phyloP scores from a whole-genome alignment of 2,113 vertebrate genomes.

The Arothron firmamentum region DNA sequence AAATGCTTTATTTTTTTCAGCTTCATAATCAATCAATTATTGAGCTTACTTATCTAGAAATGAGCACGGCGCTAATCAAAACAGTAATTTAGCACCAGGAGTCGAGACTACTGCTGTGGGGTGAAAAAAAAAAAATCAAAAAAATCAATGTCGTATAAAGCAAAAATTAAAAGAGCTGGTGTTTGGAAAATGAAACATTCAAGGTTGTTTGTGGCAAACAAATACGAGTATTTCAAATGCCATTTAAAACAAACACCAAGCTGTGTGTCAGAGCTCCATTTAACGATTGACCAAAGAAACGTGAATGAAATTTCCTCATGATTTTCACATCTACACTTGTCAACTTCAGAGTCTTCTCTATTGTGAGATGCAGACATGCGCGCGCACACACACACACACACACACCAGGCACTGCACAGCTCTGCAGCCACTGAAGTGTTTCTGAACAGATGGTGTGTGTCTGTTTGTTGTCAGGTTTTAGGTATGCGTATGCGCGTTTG shows the following conservation, averaged over 20 bases:
- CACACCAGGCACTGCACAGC: conserved; percentile 45
- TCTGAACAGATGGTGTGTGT: conserved; percentile 68
- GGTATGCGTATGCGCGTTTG: conserved; percentile 32
- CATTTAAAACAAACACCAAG: conserved; percentile 7
- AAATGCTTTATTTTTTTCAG: too few relatives aligned
- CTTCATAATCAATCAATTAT: neutral
- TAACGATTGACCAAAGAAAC: conserved; percentile 1
- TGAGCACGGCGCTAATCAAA: neutral
- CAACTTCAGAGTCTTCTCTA: too few relatives aligned
- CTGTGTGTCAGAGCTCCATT: conserved; percentile 6
- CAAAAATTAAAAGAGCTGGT: neutral
- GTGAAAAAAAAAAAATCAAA: neutral
- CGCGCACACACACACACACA: too few relatives aligned
- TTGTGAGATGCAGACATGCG: conserved; percentile 1
- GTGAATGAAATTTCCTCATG: too few relatives aligned
- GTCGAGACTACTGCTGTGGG: neutral
- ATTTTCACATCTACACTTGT: too few relatives aligned
- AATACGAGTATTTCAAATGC: neutral
- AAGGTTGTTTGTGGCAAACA: neutral
- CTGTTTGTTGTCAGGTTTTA: conserved; percentile 36
- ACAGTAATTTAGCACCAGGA: neutral
- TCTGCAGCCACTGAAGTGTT: conserved; percentile 44
- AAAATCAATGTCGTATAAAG: neutral
- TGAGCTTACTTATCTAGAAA: neutral
- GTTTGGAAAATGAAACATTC: neutral